These are phyloP conservation scores for Syrista parreyssii DNA, from an alignment of 2,888 invertebrate species.

Conservation along the genomic window DNA sequence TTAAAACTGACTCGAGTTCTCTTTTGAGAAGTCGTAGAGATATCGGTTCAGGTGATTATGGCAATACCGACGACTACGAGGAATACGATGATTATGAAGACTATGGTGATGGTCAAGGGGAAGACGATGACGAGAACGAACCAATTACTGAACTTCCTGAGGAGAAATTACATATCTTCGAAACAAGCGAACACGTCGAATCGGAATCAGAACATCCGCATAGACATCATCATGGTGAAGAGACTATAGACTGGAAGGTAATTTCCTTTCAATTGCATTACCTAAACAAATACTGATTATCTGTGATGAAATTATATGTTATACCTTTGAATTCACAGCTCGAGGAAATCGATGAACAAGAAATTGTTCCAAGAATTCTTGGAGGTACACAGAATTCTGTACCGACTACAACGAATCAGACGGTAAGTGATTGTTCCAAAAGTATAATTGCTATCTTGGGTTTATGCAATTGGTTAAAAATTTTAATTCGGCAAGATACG, in stretches of 20 bases:
- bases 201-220: slow-evolving; percentile 58
- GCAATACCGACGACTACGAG: slow-evolving; percentile 50
- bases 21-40: slow-evolving; percentile 58
- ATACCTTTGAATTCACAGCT: slow-evolving; percentile 23
- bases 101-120: slow-evolving; percentile 52
- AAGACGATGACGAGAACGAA: slow-evolving; percentile 61
- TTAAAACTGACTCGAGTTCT: slow-evolving; percentile 56
- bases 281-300: not conserved
- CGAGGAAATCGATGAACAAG: slow-evolving; percentile 46
- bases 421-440: slow-evolving; percentile 14
- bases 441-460: not conserved
- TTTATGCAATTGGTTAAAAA: slow-evolving; percentile 9
- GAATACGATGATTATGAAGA: slow-evolving; percentile 54
- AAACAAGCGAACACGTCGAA: slow-evolving; percentile 31
- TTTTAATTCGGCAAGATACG: not conserved
- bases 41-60: slow-evolving; percentile 58
- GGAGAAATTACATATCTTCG: slow-evolving; percentile 39
- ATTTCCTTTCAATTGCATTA: not conserved
- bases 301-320: not conserved
- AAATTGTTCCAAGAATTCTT: slow-evolving; percentile 39
- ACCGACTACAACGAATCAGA: slow-evolving; percentile 18
- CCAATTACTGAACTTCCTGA: slow-evolving; percentile 51
- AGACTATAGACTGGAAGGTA: slow-evolving; percentile 40
- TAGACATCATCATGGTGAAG: slow-evolving; percentile 65
- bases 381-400: slow-evolving; percentile 23